Evolutionary conservation across 1,140 invertebrate genomes (phyloP).

Genomic region (Cotesia chilonis): DNA sequence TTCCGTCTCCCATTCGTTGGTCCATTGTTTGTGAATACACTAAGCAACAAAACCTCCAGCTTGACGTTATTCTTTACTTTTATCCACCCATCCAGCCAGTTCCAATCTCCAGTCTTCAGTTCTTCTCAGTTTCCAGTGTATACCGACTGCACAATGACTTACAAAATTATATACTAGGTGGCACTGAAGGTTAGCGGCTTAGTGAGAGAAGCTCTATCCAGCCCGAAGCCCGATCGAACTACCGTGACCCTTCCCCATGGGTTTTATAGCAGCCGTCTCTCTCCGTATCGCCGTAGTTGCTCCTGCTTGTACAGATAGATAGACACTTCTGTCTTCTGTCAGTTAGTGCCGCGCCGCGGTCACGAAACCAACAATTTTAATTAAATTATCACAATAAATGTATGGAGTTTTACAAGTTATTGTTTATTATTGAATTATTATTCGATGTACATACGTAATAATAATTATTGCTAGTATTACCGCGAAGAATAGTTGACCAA

Average conservation of each 20-base stretch:
- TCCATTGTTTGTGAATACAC: no score
- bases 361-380: constrained; percentile 28
- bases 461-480: neutral
- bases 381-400: neutral
- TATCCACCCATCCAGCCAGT: no score
- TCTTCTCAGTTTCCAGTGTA: no score
- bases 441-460: neutral
- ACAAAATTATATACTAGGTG: constrained; percentile 29
- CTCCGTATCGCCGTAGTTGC: constrained; percentile 6
- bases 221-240: constrained; percentile 28
- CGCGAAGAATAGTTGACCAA: neutral
- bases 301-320: neutral
- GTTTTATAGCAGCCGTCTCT: neutral
- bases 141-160: constrained; percentile 27
- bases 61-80: no score
- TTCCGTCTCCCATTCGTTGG: no score
- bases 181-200: constrained; percentile 10
- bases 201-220: neutral
- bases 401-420: neutral
- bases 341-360: constrained; percentile 39
- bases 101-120: no score
- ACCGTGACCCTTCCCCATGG: constrained; percentile 38
- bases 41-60: no score
- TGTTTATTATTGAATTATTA: neutral
- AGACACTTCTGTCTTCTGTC: constrained; percentile 28